Conservation (phyloP, 2,888 invertebrate genomes). For the Diarsia mendica region DNA sequence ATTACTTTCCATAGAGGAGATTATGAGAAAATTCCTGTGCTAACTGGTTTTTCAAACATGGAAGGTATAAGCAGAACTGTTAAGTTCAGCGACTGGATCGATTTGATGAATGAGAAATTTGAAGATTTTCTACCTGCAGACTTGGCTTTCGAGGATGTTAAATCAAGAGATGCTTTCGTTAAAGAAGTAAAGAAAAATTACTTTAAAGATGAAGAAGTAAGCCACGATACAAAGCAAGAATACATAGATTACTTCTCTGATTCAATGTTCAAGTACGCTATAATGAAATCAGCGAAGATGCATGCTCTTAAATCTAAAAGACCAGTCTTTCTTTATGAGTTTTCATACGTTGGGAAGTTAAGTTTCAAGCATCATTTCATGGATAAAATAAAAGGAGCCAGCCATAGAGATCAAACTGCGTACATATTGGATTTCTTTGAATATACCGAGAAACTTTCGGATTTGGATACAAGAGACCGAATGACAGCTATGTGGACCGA, state of each 20-base stretch:
- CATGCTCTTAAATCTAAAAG: conserved; percentile 73
- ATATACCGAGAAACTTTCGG: conserved; percentile 73
- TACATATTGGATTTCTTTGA: conserved; percentile 83
- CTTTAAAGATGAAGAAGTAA: conserved; percentile 78
- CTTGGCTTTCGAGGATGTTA: conserved; percentile 74
- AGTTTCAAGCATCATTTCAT: conserved; percentile 80
- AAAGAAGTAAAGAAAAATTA: conserved; percentile 77
- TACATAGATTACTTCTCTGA: conserved; percentile 86
- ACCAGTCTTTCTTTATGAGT: conserved; percentile 83
- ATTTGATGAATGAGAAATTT: conserved; percentile 84
- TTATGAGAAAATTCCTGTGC: conserved; percentile 76
- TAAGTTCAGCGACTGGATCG: conserved; percentile 80
- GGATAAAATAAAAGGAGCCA: conserved; percentile 83
- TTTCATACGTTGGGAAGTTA: conserved; percentile 82
- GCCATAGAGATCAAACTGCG: conserved; percentile 85
- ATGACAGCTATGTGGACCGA: conserved; percentile 86
- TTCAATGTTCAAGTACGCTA: conserved; percentile 84
- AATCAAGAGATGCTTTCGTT: conserved; percentile 71
- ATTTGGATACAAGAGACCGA: conserved; percentile 81
- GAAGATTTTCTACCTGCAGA: conserved; percentile 83
- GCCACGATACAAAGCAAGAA: conserved; percentile 73
- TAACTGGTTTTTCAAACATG: conserved; percentile 85
- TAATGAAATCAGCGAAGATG: conserved; percentile 82
- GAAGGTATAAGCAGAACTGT: conserved; percentile 84
- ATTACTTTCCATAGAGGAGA: conserved; percentile 77